These are phyloP conservation scores for Ericerus pela DNA, from an alignment of 1,140 invertebrate species.

Conservation along the genomic window DNA sequence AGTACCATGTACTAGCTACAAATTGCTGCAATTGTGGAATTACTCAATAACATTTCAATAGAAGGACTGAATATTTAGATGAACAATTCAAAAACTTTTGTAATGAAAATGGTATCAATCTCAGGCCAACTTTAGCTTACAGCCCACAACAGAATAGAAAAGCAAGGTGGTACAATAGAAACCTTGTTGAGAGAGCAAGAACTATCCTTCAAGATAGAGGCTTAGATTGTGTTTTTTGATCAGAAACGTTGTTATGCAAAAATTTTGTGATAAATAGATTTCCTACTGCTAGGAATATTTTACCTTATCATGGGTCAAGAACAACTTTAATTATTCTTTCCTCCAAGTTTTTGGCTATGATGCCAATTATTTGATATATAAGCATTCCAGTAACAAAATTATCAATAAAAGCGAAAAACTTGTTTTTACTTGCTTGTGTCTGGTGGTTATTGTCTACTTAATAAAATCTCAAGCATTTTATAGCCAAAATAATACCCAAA, in stretches of 20 bases:
- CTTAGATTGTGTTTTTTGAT: slow-evolving; percentile 21
- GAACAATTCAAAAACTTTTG: slow-evolving; percentile 19
- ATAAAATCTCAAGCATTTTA: no score
- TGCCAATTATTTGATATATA: neutral
- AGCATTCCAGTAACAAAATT: neutral
- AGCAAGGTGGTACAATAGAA: slow-evolving; percentile 21
- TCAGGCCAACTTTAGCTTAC: slow-evolving; percentile 20
- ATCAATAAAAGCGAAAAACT: neutral
- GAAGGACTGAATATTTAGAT: slow-evolving; percentile 24
- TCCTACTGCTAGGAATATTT: neutral
- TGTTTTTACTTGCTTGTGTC: neutral
- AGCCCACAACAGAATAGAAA: slow-evolving; percentile 22
- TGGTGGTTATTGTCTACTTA: neutral
- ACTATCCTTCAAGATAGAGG: slow-evolving; percentile 23
- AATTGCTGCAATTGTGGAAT: neutral
- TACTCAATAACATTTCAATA: slow-evolving; percentile 16
- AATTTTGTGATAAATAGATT: slow-evolving; percentile 21
- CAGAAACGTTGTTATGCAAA: slow-evolving; percentile 22
- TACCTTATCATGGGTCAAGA: neutral
- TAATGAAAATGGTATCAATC: slow-evolving; percentile 19
- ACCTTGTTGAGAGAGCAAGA: slow-evolving; percentile 22
- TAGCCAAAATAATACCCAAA: no score
- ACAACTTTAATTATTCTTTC: neutral
- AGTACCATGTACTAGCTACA: slow-evolving; percentile 15
- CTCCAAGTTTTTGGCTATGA: neutral